phyloP scores from a whole-genome alignment of 2,888 invertebrate genomes.

The Lycia hirtaria region DNA sequence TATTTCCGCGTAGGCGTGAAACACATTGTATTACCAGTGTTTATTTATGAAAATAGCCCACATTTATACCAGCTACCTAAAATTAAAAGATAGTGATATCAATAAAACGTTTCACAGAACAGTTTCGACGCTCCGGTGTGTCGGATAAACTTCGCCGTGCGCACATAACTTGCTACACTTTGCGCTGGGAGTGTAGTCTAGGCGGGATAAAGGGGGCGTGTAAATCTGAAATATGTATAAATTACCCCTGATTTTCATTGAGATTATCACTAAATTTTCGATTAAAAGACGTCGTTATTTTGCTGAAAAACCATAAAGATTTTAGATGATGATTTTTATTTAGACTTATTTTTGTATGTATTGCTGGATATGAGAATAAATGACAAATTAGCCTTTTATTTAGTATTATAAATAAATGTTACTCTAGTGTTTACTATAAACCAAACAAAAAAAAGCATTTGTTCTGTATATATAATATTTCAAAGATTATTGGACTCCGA shows the following conservation, averaged over 20 bases:
- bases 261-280: no score
- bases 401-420: no score
- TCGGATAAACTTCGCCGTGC: constrained; percentile 14
- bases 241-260: no score
- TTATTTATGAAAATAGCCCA: constrained; percentile 36
- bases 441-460: not conserved
- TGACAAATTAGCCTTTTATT: no score
- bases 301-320: not conserved
- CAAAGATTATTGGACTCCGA: not conserved
- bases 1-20: constrained; percentile 8
- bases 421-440: no score
- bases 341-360: no score
- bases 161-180: constrained; percentile 21
- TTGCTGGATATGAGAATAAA: no score
- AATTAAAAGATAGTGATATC: constrained; percentile 10
- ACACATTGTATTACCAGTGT: constrained; percentile 14
- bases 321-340: not conserved
- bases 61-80: constrained; percentile 27
- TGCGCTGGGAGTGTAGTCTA: not conserved
- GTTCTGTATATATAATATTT: not conserved
- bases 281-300: not conserved
- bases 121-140: constrained; percentile 5
- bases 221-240: not conserved
- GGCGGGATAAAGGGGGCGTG: not conserved
- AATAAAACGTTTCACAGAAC: constrained; percentile 15